Evolutionary conservation across 2,888 invertebrate genomes (phyloP).

Genomic region (Melangyna quadrimaculata): DNA sequence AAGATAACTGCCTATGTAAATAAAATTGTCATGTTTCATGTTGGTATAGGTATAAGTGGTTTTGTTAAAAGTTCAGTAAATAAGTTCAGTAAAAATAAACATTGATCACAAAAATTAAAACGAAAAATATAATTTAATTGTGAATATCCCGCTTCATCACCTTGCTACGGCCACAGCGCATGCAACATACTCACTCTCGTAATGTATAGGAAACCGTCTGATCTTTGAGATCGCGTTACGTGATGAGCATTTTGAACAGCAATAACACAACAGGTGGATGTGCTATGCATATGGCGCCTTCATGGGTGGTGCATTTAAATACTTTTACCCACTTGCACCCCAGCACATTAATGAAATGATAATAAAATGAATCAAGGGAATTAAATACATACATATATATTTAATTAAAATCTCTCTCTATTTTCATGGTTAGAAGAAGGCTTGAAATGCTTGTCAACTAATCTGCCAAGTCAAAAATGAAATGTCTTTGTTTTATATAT

Average conservation of each 20-base stretch:
- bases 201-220: background rate
- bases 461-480: background rate
- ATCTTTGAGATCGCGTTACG: slow-evolving; percentile 25
- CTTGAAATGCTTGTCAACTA: background rate
- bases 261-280: slow-evolving; percentile 26
- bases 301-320: slow-evolving; percentile 28
- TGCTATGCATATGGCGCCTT: slow-evolving; percentile 22
- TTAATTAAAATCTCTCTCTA: slow-evolving; percentile 12
- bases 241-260: slow-evolving; percentile 9
- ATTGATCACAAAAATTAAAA: background rate
- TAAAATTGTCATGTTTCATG: background rate
- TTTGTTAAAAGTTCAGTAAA: background rate
- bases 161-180: slow-evolving; percentile 11
- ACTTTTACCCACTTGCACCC: slow-evolving; percentile 1
- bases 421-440: slow-evolving; percentile 21
- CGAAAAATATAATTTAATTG: slow-evolving; percentile 49
- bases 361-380: background rate
- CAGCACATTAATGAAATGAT: slow-evolving; percentile 2
- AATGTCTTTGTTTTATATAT: background rate
- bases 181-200: no score
- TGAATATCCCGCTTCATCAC: slow-evolving; percentile 26
- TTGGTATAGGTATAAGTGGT: background rate
- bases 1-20: background rate
- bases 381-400: background rate
- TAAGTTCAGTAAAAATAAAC: background rate